phyloP scores from a whole-genome alignment of 2,797 vertebrate species.

The Anguilla marmorata region DNA sequence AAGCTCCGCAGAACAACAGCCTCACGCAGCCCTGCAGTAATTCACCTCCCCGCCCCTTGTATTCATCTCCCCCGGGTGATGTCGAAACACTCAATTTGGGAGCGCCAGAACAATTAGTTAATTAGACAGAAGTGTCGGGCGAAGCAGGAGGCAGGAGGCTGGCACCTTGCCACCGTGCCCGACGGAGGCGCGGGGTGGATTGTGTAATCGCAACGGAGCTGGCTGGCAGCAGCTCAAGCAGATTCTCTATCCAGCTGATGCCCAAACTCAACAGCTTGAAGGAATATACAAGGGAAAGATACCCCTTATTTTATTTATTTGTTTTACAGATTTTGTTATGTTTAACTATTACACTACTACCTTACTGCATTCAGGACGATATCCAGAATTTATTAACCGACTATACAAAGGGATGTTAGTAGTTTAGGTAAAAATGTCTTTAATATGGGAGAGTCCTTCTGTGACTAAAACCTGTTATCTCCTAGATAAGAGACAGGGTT shows the following conservation, averaged over 20 bases:
- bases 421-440: too few species aligned
- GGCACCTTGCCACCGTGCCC: constrained; percentile 81
- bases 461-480: not conserved
- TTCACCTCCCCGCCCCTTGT: constrained; percentile 78
- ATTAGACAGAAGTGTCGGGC: constrained; percentile 86
- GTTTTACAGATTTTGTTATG: not conserved
- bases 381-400: not conserved
- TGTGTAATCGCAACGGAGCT: constrained; percentile 65
- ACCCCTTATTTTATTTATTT: not conserved
- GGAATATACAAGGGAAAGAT: constrained; percentile 58
- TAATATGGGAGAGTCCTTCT: not conserved
- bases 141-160: constrained; percentile 81
- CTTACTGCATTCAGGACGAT: not conserved
- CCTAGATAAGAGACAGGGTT: not conserved
- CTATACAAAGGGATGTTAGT: not conserved
- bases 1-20: not conserved
- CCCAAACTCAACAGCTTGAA: constrained; percentile 82
- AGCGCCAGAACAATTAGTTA: constrained; percentile 88
- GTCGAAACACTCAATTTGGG: constrained; percentile 85
- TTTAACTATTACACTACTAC: too few species aligned
- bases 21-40: constrained; percentile 42
- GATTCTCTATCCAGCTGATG: constrained; percentile 80
- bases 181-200: constrained; percentile 78
- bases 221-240: constrained; percentile 76
- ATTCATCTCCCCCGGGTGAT: constrained; percentile 81